phyloP scores from a whole-genome alignment of 2,888 invertebrate genomes.

The Eristalinus sepulchralis region DNA sequence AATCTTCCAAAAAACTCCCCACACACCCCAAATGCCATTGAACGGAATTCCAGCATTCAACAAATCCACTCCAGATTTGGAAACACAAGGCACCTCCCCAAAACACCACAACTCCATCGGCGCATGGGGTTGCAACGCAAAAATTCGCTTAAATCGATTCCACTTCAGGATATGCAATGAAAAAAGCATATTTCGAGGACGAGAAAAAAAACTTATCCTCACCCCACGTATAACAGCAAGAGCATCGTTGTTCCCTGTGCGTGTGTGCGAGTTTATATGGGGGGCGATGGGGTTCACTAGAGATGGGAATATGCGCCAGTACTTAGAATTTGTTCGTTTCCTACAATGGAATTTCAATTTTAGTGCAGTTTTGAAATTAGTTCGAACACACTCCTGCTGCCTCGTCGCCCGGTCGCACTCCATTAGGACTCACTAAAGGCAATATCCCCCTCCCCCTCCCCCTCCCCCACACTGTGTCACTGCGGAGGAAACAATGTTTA shows the following conservation, averaged over 20 bases:
- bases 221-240: not conserved
- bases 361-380: conserved; percentile 19
- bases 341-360: conserved; percentile 36
- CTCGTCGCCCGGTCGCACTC: not conserved
- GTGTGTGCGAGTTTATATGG: not conserved
- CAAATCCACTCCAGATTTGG: not conserved
- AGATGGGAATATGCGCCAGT: not conserved
- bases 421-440: not conserved
- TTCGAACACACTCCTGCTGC: not conserved
- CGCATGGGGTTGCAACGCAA: not conserved
- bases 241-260: not conserved
- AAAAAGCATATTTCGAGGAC: not conserved
- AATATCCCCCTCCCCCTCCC: too few species aligned
- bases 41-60: too few species aligned
- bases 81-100: not conserved
- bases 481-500: conserved; percentile 2
- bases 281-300: not conserved
- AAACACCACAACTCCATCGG: not conserved
- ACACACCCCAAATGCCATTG: too few species aligned
- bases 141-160: conserved; percentile 7
- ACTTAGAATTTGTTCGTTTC: conserved; percentile 1
- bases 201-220: conserved; percentile 5
- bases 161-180: conserved; percentile 1
- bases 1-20: too few species aligned
- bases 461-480: too few species aligned